A percentile compares a stretch with the other conserved stretches of the same genome.
Conservation (phyloP, 2,113 vertebrate genomes). For the Murina feae region DNA sequence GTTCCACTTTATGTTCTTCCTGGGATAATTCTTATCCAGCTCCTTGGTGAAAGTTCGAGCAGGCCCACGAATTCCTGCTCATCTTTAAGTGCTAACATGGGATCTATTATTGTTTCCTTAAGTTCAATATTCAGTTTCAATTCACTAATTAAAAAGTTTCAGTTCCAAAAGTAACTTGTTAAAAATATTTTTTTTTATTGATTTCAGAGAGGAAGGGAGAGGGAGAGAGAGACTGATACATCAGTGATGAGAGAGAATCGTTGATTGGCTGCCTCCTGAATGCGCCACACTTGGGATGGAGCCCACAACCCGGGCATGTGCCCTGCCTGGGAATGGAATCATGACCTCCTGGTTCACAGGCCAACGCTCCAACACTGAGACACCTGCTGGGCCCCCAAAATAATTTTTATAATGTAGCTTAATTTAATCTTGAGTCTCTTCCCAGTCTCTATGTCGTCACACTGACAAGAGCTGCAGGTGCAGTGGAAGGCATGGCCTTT, state of each 20-base stretch:
- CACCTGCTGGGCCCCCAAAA: too few relatives aligned
- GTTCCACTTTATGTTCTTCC: not conserved
- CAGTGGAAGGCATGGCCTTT: rapidly evolving
- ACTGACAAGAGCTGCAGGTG: not conserved
- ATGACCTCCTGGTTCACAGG: too few relatives aligned
- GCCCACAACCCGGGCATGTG: too few relatives aligned
- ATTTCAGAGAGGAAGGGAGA: too few relatives aligned
- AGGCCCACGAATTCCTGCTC: not conserved
- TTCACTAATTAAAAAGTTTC: not conserved
- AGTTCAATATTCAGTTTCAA: not conserved
- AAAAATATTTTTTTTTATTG: too few relatives aligned
- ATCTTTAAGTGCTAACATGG: not conserved
- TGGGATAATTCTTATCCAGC: not conserved
- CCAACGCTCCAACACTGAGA: too few relatives aligned
- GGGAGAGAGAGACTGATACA: too few relatives aligned
- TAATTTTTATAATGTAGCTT: not conserved
- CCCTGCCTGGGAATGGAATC: too few relatives aligned
- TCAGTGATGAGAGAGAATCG: too few relatives aligned
- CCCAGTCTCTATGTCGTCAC: not conserved
- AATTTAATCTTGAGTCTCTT: not conserved
- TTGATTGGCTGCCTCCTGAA: too few relatives aligned
- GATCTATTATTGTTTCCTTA: not conserved
- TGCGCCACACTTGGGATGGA: too few relatives aligned
- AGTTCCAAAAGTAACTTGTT: not conserved
- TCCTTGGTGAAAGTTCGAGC: not conserved